phyloP scores from a whole-genome alignment of 2,113 vertebrate genomes.

The Phalacrocorax pelagicus region DNA sequence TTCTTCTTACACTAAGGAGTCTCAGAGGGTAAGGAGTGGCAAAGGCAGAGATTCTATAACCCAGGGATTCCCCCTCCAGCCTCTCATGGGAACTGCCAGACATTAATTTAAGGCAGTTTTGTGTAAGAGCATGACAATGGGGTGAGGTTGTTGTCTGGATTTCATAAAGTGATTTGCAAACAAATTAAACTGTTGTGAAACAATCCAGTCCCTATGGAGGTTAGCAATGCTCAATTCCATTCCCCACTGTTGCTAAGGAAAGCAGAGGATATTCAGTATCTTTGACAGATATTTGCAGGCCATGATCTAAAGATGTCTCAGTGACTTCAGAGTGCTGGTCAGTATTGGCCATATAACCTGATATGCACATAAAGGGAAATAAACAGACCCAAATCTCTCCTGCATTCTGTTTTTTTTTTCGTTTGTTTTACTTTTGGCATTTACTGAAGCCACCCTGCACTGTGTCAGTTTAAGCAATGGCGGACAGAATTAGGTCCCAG shows the following conservation, averaged over 20 bases:
- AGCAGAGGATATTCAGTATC: background rate
- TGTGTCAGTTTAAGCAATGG: background rate
- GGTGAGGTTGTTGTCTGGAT: slow-evolving; percentile 12
- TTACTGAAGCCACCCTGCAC: background rate
- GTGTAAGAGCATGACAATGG: background rate
- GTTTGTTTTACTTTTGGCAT: background rate
- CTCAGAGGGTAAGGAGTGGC: background rate
- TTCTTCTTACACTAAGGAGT: background rate
- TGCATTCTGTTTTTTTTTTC: background rate
- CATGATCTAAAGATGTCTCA: background rate
- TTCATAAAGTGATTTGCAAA: slow-evolving; percentile 17
- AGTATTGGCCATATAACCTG: background rate
- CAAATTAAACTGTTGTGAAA: slow-evolving; percentile 17
- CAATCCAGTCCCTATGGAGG: background rate
- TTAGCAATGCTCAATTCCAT: background rate
- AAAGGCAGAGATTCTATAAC: background rate
- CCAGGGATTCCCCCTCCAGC: background rate
- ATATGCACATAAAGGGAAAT: background rate
- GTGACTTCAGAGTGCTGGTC: background rate
- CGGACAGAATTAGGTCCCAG: background rate
- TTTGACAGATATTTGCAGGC: background rate
- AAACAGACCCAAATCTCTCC: background rate
- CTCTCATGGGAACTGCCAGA: slow-evolving; percentile 6
- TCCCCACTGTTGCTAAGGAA: background rate
- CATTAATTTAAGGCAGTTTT: background rate